Evolutionary conservation across 2,888 invertebrate genomes (phyloP).

Genomic region (Synanthedon formicaeformis): DNA sequence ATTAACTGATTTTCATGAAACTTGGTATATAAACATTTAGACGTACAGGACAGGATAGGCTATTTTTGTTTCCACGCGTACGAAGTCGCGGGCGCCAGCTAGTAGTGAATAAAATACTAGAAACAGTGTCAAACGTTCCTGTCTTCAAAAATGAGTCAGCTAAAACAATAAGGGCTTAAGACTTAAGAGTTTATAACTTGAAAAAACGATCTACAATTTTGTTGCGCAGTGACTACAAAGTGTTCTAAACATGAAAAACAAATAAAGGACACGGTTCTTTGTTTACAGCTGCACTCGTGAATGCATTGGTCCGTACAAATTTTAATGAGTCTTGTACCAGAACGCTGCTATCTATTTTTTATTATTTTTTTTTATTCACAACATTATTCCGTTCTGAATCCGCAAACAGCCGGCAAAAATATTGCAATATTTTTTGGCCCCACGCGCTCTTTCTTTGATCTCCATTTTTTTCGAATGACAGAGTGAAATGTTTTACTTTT

Average conservation of each 20-base stretch:
- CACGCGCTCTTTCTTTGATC: conserved; percentile 6
- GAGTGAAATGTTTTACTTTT: conserved; percentile 1
- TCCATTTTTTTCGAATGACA: conserved; percentile 2
- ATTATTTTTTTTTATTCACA: conserved; percentile 15
- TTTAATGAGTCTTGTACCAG: conserved; percentile 49
- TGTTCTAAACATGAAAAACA: neutral
- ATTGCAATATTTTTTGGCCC: conserved; percentile 4
- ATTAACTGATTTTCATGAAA: no score
- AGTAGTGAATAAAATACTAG: no score
- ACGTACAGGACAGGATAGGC: no score
- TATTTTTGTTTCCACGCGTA: no score
- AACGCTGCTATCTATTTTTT: conserved; percentile 8
- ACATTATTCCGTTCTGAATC: conserved; percentile 5
- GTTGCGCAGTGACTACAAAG: no score
- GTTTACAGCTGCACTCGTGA: conserved; percentile 32
- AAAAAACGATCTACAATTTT: no score
- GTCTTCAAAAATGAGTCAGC: no score
- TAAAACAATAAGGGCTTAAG: no score
- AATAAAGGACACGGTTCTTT: conserved; percentile 8
- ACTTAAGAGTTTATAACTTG: no score
- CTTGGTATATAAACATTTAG: no score
- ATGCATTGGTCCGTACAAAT: conserved; percentile 44
- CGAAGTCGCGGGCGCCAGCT: no score
- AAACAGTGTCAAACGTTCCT: no score
- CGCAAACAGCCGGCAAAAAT: conserved; percentile 4